Evolutionary conservation across 2,888 invertebrate genomes (phyloP).

Genomic region (Napeogenes sylphis): DNA sequence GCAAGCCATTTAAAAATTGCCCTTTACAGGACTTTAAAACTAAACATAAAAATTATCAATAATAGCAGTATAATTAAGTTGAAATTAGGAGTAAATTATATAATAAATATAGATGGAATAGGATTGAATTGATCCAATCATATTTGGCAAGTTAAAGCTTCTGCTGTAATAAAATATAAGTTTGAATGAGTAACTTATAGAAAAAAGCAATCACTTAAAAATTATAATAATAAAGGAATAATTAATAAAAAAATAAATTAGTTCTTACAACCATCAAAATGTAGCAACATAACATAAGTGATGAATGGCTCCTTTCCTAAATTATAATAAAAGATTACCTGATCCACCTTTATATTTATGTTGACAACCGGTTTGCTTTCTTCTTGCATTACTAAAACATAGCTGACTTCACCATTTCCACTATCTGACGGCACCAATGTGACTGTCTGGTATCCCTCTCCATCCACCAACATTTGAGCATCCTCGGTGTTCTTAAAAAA

Average conservation of each 20-base stretch:
- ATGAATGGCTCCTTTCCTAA: constrained; percentile 1
- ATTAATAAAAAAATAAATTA: too few species aligned
- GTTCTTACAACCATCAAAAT: background rate
- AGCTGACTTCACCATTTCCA: constrained; percentile 88
- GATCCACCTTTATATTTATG: constrained; percentile 50
- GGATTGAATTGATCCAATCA: too few species aligned
- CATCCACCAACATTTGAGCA: constrained; percentile 43
- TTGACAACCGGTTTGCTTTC: constrained; percentile 77
- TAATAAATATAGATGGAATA: too few species aligned
- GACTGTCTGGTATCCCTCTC: constrained; percentile 86
- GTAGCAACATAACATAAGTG: constrained; percentile 8
- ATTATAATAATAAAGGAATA: background rate
- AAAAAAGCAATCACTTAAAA: background rate
- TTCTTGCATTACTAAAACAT: constrained; percentile 90
- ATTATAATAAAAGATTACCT: constrained; percentile 47
- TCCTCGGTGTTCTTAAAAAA: constrained; percentile 30
- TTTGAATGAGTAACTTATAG: background rate
- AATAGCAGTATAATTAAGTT: too few species aligned
- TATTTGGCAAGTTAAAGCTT: background rate
- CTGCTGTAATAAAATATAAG: background rate
- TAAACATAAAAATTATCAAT: too few species aligned
- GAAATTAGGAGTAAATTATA: too few species aligned
- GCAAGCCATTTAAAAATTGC: too few species aligned
- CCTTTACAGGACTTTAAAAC: too few species aligned
- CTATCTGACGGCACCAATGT: constrained; percentile 89